Conservation (phyloP, 53 echinoderm and acorn worm genomes). For the Paracentrotus lividus region DNA sequence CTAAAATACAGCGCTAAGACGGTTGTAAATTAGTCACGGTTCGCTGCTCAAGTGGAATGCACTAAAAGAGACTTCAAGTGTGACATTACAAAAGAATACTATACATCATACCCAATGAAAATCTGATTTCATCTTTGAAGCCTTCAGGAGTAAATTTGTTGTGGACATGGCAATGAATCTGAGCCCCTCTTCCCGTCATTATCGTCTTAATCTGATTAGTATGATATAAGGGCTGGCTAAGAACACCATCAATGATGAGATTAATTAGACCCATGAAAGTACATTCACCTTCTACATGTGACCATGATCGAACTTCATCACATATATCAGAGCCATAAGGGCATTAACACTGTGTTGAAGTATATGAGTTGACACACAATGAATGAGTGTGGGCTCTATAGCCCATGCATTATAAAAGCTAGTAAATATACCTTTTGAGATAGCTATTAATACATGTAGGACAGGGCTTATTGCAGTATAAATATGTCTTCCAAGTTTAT, state of each 20-base stretch:
- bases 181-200: neutral
- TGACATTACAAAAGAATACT: neutral
- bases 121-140: neutral
- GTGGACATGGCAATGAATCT: conserved; percentile 10
- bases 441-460: no score
- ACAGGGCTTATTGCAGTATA: no score
- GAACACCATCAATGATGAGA: neutral
- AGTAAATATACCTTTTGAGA: no score
- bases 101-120: neutral
- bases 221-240: neutral
- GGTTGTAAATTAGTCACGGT: conserved; percentile 44
- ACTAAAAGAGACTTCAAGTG: conserved; percentile 3
- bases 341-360: no score
- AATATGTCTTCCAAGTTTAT: no score
- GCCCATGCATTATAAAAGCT: no score
- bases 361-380: no score
- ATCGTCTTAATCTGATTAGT: conserved; percentile 14
- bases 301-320: no score
- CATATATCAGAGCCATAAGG: no score
- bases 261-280: conserved; percentile 40
- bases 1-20: neutral
- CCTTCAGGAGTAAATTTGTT: neutral
- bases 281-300: conserved; percentile 4
- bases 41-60: conserved; percentile 60
- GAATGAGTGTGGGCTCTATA: no score